Evolutionary conservation across 2,797 vertebrate species (phyloP).

Genomic region (Meda fulgida): DNA sequence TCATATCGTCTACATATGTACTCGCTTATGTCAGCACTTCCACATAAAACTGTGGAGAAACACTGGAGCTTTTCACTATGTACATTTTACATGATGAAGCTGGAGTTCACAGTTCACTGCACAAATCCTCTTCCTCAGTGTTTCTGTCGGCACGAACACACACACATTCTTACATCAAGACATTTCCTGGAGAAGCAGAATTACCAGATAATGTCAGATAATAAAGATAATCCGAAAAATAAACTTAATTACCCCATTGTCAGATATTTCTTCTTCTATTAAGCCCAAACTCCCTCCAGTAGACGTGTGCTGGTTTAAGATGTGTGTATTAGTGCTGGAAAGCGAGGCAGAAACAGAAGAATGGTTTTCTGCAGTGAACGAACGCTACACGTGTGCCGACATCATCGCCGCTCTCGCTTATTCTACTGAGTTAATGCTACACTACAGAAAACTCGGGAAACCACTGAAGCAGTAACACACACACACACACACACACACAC

Average conservation of each 20-base stretch:
- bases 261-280: too few species aligned
- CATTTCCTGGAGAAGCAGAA: not conserved
- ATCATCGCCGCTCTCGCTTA: conserved; percentile 15
- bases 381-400: conserved; percentile 66
- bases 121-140: not conserved
- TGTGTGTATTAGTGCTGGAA: not conserved
- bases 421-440: conserved; percentile 61
- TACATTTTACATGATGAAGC: conserved; percentile 71
- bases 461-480: conserved; percentile 1
- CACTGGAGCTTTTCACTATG: conserved; percentile 67
- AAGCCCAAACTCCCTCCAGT: not conserved
- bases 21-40: conserved; percentile 65
- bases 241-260: not conserved
- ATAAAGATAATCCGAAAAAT: too few species aligned
- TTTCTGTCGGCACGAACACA: accelerated
- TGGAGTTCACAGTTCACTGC: conserved; percentile 63
- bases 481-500: not conserved
- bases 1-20: conserved; percentile 43
- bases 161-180: not conserved
- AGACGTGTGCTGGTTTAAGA: too few species aligned
- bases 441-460: conserved; percentile 41
- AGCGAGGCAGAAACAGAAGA: not conserved
- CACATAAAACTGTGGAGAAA: conserved; percentile 90
- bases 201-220: too few species aligned
- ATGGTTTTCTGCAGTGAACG: too few species aligned